A percentile compares a stretch with the other conserved stretches of the same genome.
Conservation (phyloP, 2,797 vertebrate genomes). For the Onychomys arenicola region DNA sequence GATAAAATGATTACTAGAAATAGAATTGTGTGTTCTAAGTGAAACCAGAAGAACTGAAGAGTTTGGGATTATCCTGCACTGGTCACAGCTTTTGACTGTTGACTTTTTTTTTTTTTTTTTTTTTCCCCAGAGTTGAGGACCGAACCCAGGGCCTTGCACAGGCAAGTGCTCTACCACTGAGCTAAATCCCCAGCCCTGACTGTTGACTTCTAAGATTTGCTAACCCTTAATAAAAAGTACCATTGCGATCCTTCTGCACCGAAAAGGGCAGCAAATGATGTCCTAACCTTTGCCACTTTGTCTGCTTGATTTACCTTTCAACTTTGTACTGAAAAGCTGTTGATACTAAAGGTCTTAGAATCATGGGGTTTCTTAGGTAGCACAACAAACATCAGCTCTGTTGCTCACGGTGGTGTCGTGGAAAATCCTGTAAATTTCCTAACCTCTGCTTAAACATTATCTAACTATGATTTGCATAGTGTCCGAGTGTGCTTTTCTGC, state of each 20-base stretch:
- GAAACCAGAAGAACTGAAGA: constrained; percentile 38
- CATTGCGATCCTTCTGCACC: background rate
- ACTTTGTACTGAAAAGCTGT: constrained; percentile 29
- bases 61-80: background rate
- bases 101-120: too few relatives aligned
- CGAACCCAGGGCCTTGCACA: too few relatives aligned
- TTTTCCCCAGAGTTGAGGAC: too few relatives aligned
- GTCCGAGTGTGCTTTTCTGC: background rate
- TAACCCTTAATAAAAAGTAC: background rate
- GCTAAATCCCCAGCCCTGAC: too few relatives aligned
- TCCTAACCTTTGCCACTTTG: constrained; percentile 25
- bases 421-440: constrained; percentile 28
- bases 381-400: background rate
- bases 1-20: constrained; percentile 62
- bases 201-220: constrained; percentile 7
- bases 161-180: too few relatives aligned
- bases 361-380: background rate
- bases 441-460: background rate
- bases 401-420: background rate
- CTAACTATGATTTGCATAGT: background rate
- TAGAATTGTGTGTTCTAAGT: constrained; percentile 35
- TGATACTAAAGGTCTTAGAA: background rate
- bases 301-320: constrained; percentile 55
- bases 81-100: background rate
- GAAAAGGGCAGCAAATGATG: background rate